These are phyloP conservation scores for Callospermophilus lateralis DNA, from an alignment of 2,113 vertebrate species.

Conservation along the genomic window DNA sequence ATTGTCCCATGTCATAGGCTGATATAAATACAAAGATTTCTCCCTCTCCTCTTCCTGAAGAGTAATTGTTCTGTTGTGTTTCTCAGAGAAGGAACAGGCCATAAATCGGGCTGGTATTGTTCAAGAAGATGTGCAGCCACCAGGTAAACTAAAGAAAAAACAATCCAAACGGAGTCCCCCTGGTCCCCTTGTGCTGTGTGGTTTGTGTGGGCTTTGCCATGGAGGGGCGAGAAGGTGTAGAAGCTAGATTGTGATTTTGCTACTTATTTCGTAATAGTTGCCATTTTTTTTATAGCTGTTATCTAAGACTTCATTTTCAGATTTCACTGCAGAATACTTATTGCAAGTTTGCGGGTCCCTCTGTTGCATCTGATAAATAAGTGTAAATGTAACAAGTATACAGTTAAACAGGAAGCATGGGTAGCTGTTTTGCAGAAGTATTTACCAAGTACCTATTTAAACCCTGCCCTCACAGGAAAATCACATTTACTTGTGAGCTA, in stretches of 20 bases:
- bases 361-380: conserved; percentile 47
- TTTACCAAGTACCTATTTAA: conserved; percentile 58
- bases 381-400: not conserved
- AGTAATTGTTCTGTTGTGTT: conserved; percentile 77
- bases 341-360: not conserved
- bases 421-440: conserved; percentile 35
- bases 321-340: not conserved
- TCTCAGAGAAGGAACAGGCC: conserved; percentile 88
- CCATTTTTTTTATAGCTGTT: not conserved
- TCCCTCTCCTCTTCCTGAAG: not conserved
- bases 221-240: not conserved
- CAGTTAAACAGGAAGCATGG: not conserved
- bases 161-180: not conserved
- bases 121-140: conserved; percentile 90
- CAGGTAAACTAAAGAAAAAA: conserved; percentile 84
- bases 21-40: not conserved
- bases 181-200: not conserved
- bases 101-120: conserved; percentile 88
- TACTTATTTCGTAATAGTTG: conserved; percentile 1
- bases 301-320: conserved; percentile 32
- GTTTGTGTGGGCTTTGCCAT: not conserved
- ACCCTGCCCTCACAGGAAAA: conserved; percentile 15
- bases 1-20: not conserved
- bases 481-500: not conserved
- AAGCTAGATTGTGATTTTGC: not conserved